phyloP scores from a whole-genome alignment of 2,888 invertebrate genomes.

The Phytoseiulus persimilis region DNA sequence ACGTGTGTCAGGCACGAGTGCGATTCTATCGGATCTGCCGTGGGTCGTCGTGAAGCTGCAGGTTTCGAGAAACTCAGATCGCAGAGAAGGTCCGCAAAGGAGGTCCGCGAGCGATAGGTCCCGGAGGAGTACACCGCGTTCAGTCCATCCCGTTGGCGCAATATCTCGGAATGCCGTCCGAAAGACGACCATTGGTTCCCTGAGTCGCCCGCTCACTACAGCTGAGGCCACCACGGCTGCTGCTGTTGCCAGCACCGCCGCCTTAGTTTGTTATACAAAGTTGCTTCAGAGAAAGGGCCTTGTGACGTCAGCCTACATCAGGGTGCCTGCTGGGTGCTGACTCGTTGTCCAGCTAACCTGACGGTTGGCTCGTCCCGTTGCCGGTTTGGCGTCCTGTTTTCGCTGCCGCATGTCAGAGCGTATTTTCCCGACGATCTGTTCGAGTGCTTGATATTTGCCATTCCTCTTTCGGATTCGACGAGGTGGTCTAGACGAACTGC shows the following conservation, averaged over 20 bases:
- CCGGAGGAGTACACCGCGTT: too few species aligned
- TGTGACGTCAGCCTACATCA: slow-evolving; percentile 36
- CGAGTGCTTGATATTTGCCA: not conserved
- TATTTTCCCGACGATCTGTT: not conserved
- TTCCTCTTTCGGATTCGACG: too few species aligned
- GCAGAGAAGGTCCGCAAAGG: too few species aligned
- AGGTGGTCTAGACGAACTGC: too few species aligned
- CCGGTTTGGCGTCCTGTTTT: too few species aligned
- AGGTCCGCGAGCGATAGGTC: too few species aligned
- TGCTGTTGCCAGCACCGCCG: slow-evolving; percentile 20
- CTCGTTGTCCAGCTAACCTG: not conserved
- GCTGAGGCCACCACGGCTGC: slow-evolving; percentile 18
- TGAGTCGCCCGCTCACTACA: not conserved
- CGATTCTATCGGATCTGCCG: too few species aligned
- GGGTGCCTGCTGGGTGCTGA: not conserved
- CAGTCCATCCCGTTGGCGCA: too few species aligned
- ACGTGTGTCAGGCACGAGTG: too few species aligned
- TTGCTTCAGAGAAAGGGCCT: slow-evolving; percentile 25
- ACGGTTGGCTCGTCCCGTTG: not conserved
- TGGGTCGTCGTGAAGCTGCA: too few species aligned
- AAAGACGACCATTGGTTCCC: not conserved
- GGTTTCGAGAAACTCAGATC: too few species aligned
- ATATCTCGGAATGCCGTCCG: not conserved
- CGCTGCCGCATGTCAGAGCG: not conserved
- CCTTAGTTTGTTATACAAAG: slow-evolving; percentile 37